Conservation (phyloP, 2,113 vertebrate genomes). For the Oxyruncus cristatus region DNA sequence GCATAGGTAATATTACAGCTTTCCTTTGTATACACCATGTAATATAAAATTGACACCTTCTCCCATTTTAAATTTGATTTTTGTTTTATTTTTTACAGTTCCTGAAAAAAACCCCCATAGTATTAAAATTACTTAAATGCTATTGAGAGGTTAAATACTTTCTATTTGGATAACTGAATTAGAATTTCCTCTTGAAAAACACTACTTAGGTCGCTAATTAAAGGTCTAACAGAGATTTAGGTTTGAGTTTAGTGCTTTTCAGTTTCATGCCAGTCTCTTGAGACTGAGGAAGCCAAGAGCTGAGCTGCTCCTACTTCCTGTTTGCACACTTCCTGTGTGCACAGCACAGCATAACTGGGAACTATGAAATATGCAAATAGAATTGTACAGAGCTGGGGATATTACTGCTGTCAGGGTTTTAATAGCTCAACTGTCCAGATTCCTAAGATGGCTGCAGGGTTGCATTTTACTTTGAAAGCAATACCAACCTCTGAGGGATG, state of each 20-base stretch:
- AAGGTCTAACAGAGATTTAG: slow-evolving; percentile 53
- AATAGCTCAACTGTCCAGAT: not conserved
- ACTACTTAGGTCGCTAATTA: slow-evolving; percentile 58
- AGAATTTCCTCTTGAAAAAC: slow-evolving; percentile 59
- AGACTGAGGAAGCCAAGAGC: slow-evolving; percentile 7
- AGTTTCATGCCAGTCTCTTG: slow-evolving; percentile 21
- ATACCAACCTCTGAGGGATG: not conserved
- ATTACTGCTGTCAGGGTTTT: not conserved
- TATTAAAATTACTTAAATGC: slow-evolving; percentile 42
- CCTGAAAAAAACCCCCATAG: not conserved
- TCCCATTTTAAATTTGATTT: not conserved
- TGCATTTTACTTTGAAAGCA: not conserved
- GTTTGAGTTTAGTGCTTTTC: slow-evolving; percentile 46
- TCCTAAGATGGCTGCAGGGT: not conserved
- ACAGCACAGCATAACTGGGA: not conserved
- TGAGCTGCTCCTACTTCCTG: slow-evolving; percentile 13
- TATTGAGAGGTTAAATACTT: slow-evolving; percentile 56
- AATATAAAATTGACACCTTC: not conserved
- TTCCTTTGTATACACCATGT: not conserved
- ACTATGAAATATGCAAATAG: not conserved
- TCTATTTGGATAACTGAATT: slow-evolving; percentile 57
- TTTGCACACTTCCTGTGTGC: not conserved
- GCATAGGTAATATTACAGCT: not conserved
- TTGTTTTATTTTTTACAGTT: not conserved
- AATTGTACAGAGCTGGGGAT: not conserved